Conservation (phyloP, 2,888 invertebrate species). For the Cryptocheilus praepositus region DNA sequence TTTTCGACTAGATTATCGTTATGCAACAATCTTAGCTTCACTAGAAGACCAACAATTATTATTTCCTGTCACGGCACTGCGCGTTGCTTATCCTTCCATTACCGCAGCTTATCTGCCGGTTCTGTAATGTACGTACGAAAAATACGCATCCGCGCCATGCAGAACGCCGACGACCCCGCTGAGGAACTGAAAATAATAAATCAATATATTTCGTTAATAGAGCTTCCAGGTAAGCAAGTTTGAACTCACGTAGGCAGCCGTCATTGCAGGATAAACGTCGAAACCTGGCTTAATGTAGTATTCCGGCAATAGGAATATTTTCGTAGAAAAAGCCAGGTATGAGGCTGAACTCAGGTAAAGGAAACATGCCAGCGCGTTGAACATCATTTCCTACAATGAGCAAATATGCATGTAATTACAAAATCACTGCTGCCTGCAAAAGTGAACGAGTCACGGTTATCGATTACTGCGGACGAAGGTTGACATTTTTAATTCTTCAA, state of each 20-base stretch:
- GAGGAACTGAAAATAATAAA: slow-evolving; percentile 82
- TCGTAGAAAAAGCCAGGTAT: slow-evolving; percentile 87
- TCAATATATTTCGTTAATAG: too few relatives aligned
- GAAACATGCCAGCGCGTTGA: slow-evolving; percentile 86
- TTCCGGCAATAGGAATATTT: slow-evolving; percentile 85
- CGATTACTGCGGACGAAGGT: background rate
- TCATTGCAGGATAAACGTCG: slow-evolving; percentile 92
- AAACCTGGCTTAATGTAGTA: slow-evolving; percentile 85
- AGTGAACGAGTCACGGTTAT: background rate
- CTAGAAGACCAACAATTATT: slow-evolving; percentile 8
- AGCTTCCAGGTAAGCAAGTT: background rate
- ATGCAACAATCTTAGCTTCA: too few relatives aligned
- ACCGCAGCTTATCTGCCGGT: slow-evolving; percentile 77
- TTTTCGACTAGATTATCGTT: too few relatives aligned
- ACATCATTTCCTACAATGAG: slow-evolving; percentile 84
- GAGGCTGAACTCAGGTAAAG: slow-evolving; percentile 87
- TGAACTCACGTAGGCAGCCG: slow-evolving; percentile 87
- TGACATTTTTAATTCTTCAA: background rate
- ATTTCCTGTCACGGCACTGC: background rate
- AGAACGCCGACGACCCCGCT: slow-evolving; percentile 85
- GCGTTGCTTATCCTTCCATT: background rate
- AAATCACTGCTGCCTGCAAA: background rate
- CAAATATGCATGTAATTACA: background rate
- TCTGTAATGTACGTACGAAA: slow-evolving; percentile 83
- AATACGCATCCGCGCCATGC: slow-evolving; percentile 87